These are phyloP conservation scores for Chelonus insularis DNA, from an alignment of 1,140 invertebrate species.

Conservation along the genomic window DNA sequence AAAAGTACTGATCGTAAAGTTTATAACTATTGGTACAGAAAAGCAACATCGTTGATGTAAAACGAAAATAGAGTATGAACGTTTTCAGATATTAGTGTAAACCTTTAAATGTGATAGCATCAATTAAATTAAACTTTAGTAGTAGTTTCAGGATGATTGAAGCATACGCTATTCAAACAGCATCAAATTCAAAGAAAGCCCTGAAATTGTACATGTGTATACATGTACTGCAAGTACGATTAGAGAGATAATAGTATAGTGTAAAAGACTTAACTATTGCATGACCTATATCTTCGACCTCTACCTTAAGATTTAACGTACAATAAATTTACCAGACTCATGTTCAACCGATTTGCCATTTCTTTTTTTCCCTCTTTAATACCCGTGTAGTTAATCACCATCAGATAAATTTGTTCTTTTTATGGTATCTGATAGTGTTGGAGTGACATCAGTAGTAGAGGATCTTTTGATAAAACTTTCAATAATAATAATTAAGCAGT, in stretches of 20 bases:
- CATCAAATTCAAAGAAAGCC: no score
- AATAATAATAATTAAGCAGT: no score
- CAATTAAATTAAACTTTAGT: neutral
- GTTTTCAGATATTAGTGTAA: neutral
- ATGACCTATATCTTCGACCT: constrained; percentile 26
- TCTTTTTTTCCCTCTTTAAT: no score
- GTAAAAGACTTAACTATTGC: constrained; percentile 27
- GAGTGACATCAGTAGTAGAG: no score
- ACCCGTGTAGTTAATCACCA: constrained; percentile 9
- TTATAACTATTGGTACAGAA: no score
- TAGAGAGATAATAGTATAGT: constrained; percentile 16
- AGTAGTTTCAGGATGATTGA: neutral
- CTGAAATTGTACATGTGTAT: no score
- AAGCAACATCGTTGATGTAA: no score
- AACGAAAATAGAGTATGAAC: neutral
- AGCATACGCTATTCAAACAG: neutral
- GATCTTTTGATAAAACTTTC: no score
- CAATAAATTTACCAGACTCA: no score
- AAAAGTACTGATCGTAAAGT: no score
- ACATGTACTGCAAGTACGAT: neutral
- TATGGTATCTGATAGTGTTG: no score
- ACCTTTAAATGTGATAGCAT: neutral
- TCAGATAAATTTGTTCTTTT: constrained; percentile 28
- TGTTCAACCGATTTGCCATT: no score
- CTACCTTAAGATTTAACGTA: neutral